Evolutionary conservation across 2,113 vertebrate genomes (phyloP), one percentile per base, ranked within the genome.

Genomic region (Aldabrachelys gigantea): DNA sequence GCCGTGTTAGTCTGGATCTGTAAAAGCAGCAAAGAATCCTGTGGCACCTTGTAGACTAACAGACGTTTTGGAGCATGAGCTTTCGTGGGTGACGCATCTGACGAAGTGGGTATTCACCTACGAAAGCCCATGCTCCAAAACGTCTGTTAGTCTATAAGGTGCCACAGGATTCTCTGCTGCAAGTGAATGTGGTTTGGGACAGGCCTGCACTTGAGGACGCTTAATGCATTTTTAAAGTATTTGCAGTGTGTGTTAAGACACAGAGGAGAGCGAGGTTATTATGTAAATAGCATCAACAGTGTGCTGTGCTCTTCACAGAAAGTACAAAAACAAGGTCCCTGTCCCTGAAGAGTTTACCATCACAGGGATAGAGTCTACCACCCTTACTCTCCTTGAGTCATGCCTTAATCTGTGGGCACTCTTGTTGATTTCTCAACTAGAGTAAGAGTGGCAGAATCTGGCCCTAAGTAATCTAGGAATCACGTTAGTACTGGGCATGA

Each of bases 171-270:
- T 44, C 44, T 44, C 8, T 44, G 44, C 53, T 95, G 80, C 27
- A 92, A 75, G 19, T 91, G 65, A 88, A 25, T 82, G 89, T 95
- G 31, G 35, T 62, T 94, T 90, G 44, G 24, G 56, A 65, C 85
- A 93, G 56, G 27, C 59, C 59, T 81, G n/a, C 14, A 2, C 88
- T 95, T 95, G 35, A 88, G 57, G 6, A n/a, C 88, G 17, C 49
- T 92, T 83, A 24, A 12, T 89, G 44, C 80, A 80, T 80, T 97
- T 95, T 50, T 3, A 53, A 90, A 91, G 75, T 14, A 12, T 56
- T 80, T 62, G n/a, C 1, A 1, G 41, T 83, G 19, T 89, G 75
- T 44, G 35, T 17, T 78, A 38, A 31, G 25, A n/a, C 21, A 49
- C 2, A 0, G 41, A 65, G 84, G 49, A 27, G 86, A 62, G 44